Base-by-base conservation (phyloP, 2,797 vertebrate species). In the Heliangelus exortis region DNA sequence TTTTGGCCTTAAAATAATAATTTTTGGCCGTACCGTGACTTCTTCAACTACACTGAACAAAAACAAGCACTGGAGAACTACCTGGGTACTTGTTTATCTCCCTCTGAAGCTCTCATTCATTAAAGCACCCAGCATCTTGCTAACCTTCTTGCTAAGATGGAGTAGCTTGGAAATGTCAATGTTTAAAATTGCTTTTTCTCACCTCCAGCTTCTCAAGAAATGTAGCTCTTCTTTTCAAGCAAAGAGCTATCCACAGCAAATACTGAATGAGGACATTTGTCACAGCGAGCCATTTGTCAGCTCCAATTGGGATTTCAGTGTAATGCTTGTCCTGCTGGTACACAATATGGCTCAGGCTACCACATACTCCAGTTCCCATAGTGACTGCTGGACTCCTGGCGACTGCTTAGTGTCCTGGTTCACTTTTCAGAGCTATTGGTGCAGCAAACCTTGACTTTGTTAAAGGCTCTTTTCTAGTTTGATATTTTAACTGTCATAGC, bases 251-350 rank as follows among this genome's bases (percentile, higher is more conserved):
- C 71, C 55, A 66, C 86, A 90, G 92, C 74, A 91, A 88, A 58
- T 73, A 82, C 43, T 76, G 90, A 90, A 90, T 66, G 89, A 87
- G 67, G 48, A 48, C 91, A 80, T 95, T 93, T 36, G 34, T 95
- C 89, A 89, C 91, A 80, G 88, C 0, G 4, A 95, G 84, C 58
- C 88, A 84, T 95, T 95, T 95, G 88, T 92, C 88, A 90, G 41
- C 81, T 93, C 77, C 90, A 68, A 29, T 74, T 93, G 86, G 84
- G 88, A 82, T 93, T 93, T 71, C 80, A 71, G 77, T 57, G 43
- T 87, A 94, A 93, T 87, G 84, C 67, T 79, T 23, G 76, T 93
- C 89, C 92, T 86, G 85, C 92, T 96, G 92, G 57, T 84, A 26
- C 72, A 83, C 83, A 92, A 25, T 92, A 89, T 87, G 86, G 81